Base-by-base conservation (phyloP, 2,888 invertebrate genomes). In the Drosophila aldrichi region DNA sequence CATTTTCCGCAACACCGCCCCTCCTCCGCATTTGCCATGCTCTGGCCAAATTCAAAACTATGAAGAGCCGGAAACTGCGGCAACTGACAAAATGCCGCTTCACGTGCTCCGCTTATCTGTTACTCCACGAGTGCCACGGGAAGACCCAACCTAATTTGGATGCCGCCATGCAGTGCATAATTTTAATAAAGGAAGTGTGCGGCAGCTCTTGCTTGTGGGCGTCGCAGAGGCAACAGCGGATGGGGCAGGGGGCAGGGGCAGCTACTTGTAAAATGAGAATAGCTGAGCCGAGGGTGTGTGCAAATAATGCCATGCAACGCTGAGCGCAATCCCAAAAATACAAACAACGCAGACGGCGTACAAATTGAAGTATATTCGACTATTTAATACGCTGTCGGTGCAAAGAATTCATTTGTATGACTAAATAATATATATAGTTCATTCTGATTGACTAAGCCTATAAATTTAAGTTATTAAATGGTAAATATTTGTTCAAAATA, bases 111-210 rank as follows among this genome's bases (percentile, higher is more conserved):
- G 56, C 63, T 74, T 68, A 76, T 70, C 59, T 64, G 62, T 57
- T 38, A 40, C 57, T 68, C 36, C 43, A 48, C 59, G 34, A 55
- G 36, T 14, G 59, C 32, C 32, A 36, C 25, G 55, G 41, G 71
- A 62, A 70, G 80, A 65, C 43, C 67, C 70, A 78, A 70, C 72
- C 66, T 73, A 78, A 81, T 81, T 81, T 78, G 70, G 68, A 60
- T 60, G 68, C 72, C 65, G 63, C 78, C 75, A 75, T 75, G 72
- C 72, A 72, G 68, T 81, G 81, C 70, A 81, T 81, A 73, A 82
- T 82, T 81, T 84, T 79, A 79, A 79, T 84, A 84, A 82, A 73
- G 84, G 70, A 74, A 76, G 84, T 81, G 76, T 61, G 64, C 54
- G 71, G 62, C 65, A 20, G 60, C 56, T 55, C 52, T 49, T 38